A percentile compares a stretch with the other conserved stretches of the same genome.
phyloP scores from a whole-genome alignment of 2,888 invertebrate genomes.

The Seira sanloemensis region DNA sequence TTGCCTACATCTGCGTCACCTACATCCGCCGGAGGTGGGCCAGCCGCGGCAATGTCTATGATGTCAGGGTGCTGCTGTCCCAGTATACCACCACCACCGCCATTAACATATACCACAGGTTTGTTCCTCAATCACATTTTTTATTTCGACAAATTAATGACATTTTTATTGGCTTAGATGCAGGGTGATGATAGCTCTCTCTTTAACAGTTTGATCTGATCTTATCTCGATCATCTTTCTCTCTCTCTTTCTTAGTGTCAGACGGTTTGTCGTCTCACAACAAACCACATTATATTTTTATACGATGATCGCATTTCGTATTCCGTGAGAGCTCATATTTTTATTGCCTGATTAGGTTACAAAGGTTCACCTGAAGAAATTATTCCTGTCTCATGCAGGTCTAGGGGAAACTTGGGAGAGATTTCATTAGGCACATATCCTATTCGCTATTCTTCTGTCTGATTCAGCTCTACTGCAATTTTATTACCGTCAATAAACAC shows the following conservation, averaged over 20 bases:
- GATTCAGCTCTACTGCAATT: background rate
- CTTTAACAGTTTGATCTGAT: background rate
- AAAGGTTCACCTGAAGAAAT: background rate
- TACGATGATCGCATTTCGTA: background rate
- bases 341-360: conserved; percentile 5
- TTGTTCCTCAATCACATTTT: background rate
- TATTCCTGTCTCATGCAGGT: background rate
- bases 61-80: conserved; percentile 43
- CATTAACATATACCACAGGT: conserved; percentile 41
- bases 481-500: conserved; percentile 15
- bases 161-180: conserved; percentile 7
- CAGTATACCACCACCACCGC: conserved; percentile 47
- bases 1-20: conserved; percentile 29
- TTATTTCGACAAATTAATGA: background rate
- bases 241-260: background rate
- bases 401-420: background rate
- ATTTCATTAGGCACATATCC: background rate
- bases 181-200: background rate
- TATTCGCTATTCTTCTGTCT: background rate
- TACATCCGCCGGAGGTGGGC: conserved; percentile 2
- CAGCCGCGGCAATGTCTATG: conserved; percentile 1
- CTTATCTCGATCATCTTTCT: background rate
- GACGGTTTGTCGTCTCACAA: background rate
- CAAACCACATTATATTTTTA: conserved; percentile 12
- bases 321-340: background rate